phyloP scores from a whole-genome alignment of 2,797 vertebrate genomes.

The Spatula clypeata region DNA sequence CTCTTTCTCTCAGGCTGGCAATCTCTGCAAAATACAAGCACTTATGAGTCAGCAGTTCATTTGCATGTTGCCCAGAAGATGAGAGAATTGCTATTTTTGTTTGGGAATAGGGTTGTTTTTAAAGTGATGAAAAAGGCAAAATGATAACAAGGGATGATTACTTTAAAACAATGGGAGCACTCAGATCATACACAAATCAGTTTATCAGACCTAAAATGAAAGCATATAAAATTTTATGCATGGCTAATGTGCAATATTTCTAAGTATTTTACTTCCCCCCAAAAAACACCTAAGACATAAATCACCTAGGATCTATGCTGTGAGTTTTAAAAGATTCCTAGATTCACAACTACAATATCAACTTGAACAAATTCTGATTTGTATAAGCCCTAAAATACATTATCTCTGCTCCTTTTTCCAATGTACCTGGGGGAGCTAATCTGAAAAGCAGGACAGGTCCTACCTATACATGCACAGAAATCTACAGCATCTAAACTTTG shows the following conservation, averaged over 20 bases:
- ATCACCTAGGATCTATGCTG: not conserved
- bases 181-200: not conserved
- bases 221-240: not conserved
- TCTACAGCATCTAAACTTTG: not conserved
- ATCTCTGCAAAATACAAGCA: not conserved
- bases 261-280: not conserved
- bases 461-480: not conserved
- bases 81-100: conserved; percentile 28
- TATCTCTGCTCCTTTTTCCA: not conserved
- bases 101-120: conserved; percentile 15
- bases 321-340: not conserved
- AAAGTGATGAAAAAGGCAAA: conserved; percentile 15
- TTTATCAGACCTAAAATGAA: conserved; percentile 7
- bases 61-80: conserved; percentile 21
- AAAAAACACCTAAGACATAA: too few species aligned
- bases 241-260: not conserved
- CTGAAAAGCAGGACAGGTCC: not conserved
- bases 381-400: not conserved
- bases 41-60: not conserved
- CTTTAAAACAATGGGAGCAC: not conserved
- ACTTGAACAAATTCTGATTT: not conserved
- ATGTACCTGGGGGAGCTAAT: not conserved
- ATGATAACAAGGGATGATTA: conserved; percentile 31
- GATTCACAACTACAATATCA: not conserved
- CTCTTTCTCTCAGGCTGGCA: not conserved